Percentiles rank a stretch among this genome's conserved stretches.
Conservation (phyloP, 2,888 invertebrate genomes). For the Galerucella pusilla region DNA sequence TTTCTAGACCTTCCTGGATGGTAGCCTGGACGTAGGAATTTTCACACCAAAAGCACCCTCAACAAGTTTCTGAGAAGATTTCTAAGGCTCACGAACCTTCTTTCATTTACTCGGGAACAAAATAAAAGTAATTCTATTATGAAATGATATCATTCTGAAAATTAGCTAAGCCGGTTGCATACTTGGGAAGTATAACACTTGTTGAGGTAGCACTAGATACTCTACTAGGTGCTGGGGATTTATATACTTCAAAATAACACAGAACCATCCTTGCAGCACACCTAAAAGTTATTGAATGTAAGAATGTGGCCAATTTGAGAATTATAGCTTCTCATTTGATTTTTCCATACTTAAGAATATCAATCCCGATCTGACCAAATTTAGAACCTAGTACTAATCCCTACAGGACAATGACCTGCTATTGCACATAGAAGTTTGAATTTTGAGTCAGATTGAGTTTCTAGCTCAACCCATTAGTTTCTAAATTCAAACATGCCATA, state of each 20-base stretch:
- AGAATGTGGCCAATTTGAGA: neutral
- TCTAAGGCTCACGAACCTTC: too few relatives aligned
- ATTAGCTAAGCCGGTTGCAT: too few relatives aligned
- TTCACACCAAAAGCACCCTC: too few relatives aligned
- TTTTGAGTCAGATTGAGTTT: constrained; percentile 84
- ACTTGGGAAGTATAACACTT: too few relatives aligned
- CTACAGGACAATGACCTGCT: constrained; percentile 98
- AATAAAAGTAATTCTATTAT: too few relatives aligned
- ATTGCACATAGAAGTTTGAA: constrained; percentile 93
- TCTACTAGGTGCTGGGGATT: constrained; percentile 89
- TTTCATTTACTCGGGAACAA: too few relatives aligned
- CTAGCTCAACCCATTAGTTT: constrained; percentile 92
- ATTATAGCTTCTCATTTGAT: constrained; percentile 76
- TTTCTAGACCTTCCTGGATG: too few relatives aligned
- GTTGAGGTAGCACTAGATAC: constrained; percentile 71
- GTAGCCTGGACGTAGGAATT: too few relatives aligned
- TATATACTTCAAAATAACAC: constrained; percentile 94
- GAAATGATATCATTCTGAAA: too few relatives aligned
- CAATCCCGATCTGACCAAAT: constrained; percentile 99
- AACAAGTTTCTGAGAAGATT: too few relatives aligned
- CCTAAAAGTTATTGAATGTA: constrained; percentile 64
- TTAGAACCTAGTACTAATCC: constrained; percentile 94
- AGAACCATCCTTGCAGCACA: constrained; percentile 95
- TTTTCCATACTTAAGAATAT: constrained; percentile 99
- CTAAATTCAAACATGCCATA: constrained; percentile 93